phyloP scores from a whole-genome alignment of 1,140 invertebrate genomes.

The Drosophila saltans region DNA sequence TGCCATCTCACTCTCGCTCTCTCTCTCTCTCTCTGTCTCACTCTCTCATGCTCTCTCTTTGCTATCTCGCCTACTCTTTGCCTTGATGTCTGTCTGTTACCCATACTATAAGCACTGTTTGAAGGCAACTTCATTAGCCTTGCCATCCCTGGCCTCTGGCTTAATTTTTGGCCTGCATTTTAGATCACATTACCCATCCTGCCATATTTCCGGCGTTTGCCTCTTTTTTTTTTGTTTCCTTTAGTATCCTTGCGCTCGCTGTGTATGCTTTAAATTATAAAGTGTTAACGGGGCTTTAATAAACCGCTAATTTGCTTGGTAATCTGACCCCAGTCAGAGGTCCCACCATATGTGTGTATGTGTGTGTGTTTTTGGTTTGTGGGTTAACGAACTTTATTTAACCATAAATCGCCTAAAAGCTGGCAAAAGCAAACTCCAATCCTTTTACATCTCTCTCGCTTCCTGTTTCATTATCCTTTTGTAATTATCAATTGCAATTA shows the following conservation, averaged over 20 bases:
- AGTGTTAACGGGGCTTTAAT: constrained; percentile 64
- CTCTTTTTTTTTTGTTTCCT: constrained; percentile 27
- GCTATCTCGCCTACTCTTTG: neutral
- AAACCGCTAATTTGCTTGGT: constrained; percentile 63
- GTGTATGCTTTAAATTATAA: constrained; percentile 60
- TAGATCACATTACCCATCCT: constrained; percentile 32
- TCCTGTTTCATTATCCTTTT: neutral
- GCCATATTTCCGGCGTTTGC: constrained; percentile 29
- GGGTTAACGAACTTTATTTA: constrained; percentile 40
- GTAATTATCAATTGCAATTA: constrained; percentile 22
- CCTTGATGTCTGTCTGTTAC: neutral
- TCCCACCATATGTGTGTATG: constrained; percentile 17
- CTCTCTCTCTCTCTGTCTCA: neutral
- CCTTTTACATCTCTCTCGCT: neutral
- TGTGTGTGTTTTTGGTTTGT: constrained; percentile 28
- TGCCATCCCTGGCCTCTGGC: constrained; percentile 23
- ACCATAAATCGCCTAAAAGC: constrained; percentile 55
- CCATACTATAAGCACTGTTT: constrained; percentile 16
- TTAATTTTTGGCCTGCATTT: constrained; percentile 49
- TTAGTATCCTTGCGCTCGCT: constrained; percentile 26
- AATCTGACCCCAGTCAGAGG: constrained; percentile 45
- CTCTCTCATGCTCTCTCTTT: neutral
- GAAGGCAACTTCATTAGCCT: constrained; percentile 44
- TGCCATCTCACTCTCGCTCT: neutral
- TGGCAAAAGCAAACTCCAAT: neutral